Percentiles rank a stretch among this genome's conserved stretches.
Conservation (phyloP, 2,113 vertebrate genomes). For the Vimba vimba region DNA sequence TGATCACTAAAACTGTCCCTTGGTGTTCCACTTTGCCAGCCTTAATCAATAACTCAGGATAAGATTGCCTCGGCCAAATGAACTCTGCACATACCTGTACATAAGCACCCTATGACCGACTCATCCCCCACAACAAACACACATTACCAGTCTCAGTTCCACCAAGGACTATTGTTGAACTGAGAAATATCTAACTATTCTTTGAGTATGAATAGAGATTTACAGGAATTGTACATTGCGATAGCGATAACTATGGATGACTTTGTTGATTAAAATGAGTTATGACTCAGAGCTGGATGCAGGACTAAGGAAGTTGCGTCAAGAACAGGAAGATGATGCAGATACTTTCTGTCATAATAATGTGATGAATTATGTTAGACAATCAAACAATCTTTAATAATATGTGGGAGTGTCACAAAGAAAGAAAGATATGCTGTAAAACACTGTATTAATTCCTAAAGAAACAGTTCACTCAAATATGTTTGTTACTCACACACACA, state of each 20-base stretch:
- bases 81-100: not conserved
- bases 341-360: conserved; percentile 5
- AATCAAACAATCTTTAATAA: conserved; percentile 8
- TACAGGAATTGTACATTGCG: not conserved
- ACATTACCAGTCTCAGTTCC: not conserved
- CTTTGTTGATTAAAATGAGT: conserved; percentile 5
- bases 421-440: not conserved
- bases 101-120: conserved; percentile 17
- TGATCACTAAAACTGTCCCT: conserved; percentile 30
- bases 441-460: not conserved
- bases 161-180: not conserved
- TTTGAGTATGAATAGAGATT: not conserved
- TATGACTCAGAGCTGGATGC: conserved; percentile 13
- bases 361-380: conserved; percentile 1
- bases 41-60: conserved; percentile 30
- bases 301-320: not conserved
- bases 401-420: not conserved
- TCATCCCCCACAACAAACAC: conserved; percentile 9
- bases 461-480: not conserved
- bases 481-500: not conserved
- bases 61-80: not conserved
- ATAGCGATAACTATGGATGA: not conserved
- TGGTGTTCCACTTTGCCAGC: conserved; percentile 17
- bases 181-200: not conserved
- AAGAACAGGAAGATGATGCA: conserved; percentile 10